Percentiles rank a stretch among this genome's conserved stretches.
Conservation (phyloP, 2,888 invertebrate species). For the Cephus rjabovi region DNA sequence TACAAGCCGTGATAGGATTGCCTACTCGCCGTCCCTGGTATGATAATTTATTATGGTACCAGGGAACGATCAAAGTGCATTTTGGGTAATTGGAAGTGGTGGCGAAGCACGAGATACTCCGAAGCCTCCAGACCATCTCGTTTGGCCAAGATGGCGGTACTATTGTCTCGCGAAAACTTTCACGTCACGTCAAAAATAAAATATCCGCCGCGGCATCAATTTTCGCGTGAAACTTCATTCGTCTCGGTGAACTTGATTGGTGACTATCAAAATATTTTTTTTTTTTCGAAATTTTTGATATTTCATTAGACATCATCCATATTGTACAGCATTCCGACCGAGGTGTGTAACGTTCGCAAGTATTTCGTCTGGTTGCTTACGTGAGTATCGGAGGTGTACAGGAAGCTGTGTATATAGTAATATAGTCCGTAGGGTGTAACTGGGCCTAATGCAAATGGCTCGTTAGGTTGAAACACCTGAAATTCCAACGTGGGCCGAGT, state of each 20-base stretch:
- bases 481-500: constrained; percentile 43
- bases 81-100: constrained; percentile 17
- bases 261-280: background rate
- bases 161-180: constrained; percentile 19
- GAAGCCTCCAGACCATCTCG: background rate
- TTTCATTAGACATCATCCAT: background rate
- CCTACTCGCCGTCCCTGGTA: background rate
- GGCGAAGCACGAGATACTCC: background rate
- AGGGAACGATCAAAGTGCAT: constrained; percentile 6
- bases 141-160: constrained; percentile 6
- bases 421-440: background rate
- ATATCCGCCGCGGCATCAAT: background rate
- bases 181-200: constrained; percentile 18
- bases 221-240: background rate
- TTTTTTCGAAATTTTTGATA: background rate
- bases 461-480: constrained; percentile 52
- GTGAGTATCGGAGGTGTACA: background rate
- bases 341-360: background rate
- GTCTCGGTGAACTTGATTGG: background rate
- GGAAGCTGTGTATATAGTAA: background rate
- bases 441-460: constrained; percentile 50
- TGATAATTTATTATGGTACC: constrained; percentile 10
- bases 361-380: background rate
- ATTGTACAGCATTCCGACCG: background rate
- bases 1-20: background rate